Evolutionary conservation across 2,888 invertebrate species (phyloP), one percentile per base, ranked within the genome.

Genomic region (Cosmia pyralina): DNA sequence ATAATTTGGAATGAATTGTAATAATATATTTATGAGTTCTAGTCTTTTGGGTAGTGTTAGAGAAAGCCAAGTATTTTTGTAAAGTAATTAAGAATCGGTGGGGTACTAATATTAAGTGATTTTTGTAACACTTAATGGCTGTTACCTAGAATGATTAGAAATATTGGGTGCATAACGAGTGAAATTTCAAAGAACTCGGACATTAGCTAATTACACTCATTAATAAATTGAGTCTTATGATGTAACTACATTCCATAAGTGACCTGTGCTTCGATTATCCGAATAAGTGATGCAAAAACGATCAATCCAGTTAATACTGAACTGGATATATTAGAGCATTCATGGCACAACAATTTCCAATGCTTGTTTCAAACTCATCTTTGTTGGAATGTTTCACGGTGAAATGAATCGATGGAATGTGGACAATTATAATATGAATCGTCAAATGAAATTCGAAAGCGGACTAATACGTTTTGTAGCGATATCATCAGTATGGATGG

Each of bases 1-100:
- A 53, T 59, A 59, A 66, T 66, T 78, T 65, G 46, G 15, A 63
- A 74, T 48, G 28, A 22, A 80, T 77, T 77, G 62, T 77, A 80
- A 77, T 84, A n/a, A n/a, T n/a, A n/a, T n/a, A 89, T 90, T 90
- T 87, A 89, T 88, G 86, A 89, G 85, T 88, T 92, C 92, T 92
- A 92, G 92, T 92, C 92, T 89, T 89, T 87, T 77, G 87, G 84
- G 89, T 88, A 87, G 81, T 86, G 72, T 83, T 79, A 84, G 28
- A 55, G 66, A 79, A 77, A 81, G 73, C 65, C 65, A 81, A 82
- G 68, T 81, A 71, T 79, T 72, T 77, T 75, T 77, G 71, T 71
- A 71, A 72, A 70, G 68, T 77, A 68, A 74, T 75, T 71, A 41
- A 48, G 22, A 69, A 57, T 67, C 4, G 34, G 74, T 72, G 63